These are phyloP conservation scores for Odontophorus gujanensis DNA, from an alignment of 2,113 vertebrate species.

Conservation along the genomic window DNA sequence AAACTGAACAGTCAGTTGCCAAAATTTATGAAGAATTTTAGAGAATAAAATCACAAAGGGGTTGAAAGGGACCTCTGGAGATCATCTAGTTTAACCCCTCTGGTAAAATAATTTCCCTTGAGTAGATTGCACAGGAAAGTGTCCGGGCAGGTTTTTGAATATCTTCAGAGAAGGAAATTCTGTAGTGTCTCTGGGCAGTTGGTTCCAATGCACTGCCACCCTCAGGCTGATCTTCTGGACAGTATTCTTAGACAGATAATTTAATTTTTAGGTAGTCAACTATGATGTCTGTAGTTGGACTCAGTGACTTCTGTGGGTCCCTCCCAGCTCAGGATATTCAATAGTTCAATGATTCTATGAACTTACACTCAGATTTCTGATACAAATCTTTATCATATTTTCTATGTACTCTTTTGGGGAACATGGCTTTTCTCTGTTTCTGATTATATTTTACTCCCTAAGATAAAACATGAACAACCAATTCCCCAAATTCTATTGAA, in stretches of 20 bases:
- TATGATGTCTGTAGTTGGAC: background rate
- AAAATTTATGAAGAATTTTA: background rate
- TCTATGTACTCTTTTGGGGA: background rate
- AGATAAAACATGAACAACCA: slow-evolving; percentile 15
- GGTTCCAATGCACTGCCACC: background rate
- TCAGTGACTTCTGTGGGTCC: background rate
- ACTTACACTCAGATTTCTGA: background rate
- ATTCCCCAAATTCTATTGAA: slow-evolving; percentile 1
- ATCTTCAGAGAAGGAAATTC: background rate
- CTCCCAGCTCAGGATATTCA: background rate
- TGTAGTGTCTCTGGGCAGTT: background rate
- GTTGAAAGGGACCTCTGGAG: background rate
- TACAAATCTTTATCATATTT: background rate
- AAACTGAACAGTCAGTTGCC: background rate
- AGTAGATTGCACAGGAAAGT: background rate
- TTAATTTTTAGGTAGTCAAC: background rate
- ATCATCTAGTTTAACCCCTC: background rate
- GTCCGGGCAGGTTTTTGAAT: background rate
- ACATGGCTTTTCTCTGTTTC: slow-evolving; percentile 22
- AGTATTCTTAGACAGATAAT: background rate
- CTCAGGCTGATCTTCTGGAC: background rate
- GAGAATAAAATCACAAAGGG: background rate
- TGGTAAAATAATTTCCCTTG: background rate
- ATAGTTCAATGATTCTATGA: background rate
- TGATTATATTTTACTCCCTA: slow-evolving; percentile 23